Evolutionary conservation across 2,113 vertebrate genomes (phyloP).

Genomic region (Cyprinodon brontotheroides): DNA sequence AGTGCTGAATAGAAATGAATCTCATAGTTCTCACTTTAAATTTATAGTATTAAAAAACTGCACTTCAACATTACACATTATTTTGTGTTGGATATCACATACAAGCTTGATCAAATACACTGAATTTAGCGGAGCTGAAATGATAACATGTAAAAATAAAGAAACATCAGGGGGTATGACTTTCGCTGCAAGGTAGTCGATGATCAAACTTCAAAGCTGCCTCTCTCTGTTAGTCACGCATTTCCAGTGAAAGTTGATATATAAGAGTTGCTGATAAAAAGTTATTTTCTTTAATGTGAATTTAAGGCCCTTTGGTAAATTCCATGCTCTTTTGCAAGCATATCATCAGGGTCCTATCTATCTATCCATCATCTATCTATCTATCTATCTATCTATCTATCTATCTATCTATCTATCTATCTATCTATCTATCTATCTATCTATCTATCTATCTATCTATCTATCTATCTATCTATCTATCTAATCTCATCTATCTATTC

Average conservation of each 20-base stretch:
- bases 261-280: neutral
- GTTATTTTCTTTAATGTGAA: neutral
- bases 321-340: neutral
- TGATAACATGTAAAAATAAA: too few relatives aligned
- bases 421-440: slow-evolving; percentile 14
- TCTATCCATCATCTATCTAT: slow-evolving; percentile 21
- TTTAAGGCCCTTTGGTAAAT: neutral
- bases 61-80: neutral
- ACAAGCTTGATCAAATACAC: neutral
- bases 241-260: neutral
- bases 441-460: slow-evolving; percentile 25
- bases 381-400: slow-evolving; percentile 30
- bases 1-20: too few relatives aligned
- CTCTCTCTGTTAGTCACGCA: neutral
- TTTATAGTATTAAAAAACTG: neutral
- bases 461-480: slow-evolving; percentile 34
- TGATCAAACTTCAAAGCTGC: neutral
- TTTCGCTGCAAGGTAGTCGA: neutral
- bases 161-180: neutral
- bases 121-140: neutral
- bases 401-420: too few relatives aligned
- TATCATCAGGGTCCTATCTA: neutral
- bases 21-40: too few relatives aligned
- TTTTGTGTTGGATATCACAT: neutral
- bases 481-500: slow-evolving; percentile 21